Evolutionary conservation across 2,113 vertebrate genomes (phyloP).

Genomic region (Varanus salvator): DNA sequence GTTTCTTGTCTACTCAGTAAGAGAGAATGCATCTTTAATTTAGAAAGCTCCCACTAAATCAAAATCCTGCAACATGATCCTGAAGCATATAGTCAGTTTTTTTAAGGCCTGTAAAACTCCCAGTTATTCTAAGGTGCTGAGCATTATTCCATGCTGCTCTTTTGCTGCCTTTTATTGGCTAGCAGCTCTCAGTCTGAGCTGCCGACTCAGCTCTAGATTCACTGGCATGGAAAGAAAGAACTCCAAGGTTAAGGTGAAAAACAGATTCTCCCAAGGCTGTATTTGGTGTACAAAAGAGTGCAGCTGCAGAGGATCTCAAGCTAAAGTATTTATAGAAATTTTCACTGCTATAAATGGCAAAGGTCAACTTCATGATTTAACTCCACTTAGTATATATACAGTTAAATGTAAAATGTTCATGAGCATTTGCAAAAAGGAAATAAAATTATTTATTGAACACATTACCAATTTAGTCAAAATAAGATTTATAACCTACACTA

Average conservation of each 20-base stretch:
- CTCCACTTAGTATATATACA: background rate
- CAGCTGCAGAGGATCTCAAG: background rate
- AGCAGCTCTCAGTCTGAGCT: background rate
- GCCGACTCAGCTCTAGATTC: background rate
- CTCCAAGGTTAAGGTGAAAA: constrained; percentile 1
- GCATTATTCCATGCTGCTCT: constrained; percentile 18
- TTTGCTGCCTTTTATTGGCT: constrained; percentile 24
- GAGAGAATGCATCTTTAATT: background rate
- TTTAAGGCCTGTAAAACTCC: rapidly evolving
- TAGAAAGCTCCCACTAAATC: constrained; percentile 27
- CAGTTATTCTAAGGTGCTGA: background rate
- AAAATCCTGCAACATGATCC: constrained; percentile 12
- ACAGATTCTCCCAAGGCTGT: background rate
- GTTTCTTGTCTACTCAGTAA: background rate
- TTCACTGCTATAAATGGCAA: background rate
- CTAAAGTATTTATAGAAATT: background rate
- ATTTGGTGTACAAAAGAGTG: background rate
- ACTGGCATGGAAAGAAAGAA: background rate
- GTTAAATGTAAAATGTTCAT: background rate
- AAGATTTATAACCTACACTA: background rate
- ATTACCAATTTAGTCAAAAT: background rate
- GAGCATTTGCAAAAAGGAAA: background rate
- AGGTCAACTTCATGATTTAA: background rate
- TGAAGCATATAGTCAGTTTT: background rate
- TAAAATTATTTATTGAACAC: background rate